These are phyloP conservation scores for Leucophenga maculata DNA, from an alignment of 2,888 invertebrate genomes.

Conservation along the genomic window DNA sequence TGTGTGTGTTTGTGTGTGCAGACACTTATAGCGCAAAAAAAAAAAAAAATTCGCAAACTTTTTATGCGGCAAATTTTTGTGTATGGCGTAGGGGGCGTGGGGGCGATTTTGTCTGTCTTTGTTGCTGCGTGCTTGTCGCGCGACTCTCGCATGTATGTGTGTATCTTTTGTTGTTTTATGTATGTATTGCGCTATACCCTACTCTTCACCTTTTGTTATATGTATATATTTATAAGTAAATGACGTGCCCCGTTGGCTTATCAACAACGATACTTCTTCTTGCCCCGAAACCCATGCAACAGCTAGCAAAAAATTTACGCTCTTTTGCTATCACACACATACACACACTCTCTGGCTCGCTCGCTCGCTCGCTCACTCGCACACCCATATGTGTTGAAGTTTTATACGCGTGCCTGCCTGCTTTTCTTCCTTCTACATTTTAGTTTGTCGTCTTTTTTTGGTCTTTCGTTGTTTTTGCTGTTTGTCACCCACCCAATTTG, in stretches of 20 bases:
- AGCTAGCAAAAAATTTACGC: no score
- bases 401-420: constrained; percentile 44
- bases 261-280: no score
- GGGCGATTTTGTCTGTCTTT: constrained; percentile 30
- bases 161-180: background rate
- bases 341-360: background rate
- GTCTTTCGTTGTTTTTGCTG: no score
- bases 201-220: no score
- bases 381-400: constrained; percentile 38
- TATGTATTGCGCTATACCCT: constrained; percentile 16
- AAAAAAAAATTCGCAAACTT: constrained; percentile 53
- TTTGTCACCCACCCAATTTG: no score
- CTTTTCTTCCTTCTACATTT: background rate
- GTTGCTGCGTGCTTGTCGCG: constrained; percentile 55
- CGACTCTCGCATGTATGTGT: constrained; percentile 40
- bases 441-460: constrained; percentile 39
- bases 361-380: background rate
- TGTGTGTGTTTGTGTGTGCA: constrained; percentile 24
- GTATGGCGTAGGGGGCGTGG: constrained; percentile 22
- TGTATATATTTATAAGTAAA: no score
- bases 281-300: no score
- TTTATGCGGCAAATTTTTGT: constrained; percentile 44
- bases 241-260: no score
- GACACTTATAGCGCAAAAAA: constrained; percentile 40
- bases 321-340: background rate